Evolutionary conservation across 2,888 invertebrate species (phyloP), one percentile per base, ranked within the genome.

Genomic region (Coelopa pilipes): DNA sequence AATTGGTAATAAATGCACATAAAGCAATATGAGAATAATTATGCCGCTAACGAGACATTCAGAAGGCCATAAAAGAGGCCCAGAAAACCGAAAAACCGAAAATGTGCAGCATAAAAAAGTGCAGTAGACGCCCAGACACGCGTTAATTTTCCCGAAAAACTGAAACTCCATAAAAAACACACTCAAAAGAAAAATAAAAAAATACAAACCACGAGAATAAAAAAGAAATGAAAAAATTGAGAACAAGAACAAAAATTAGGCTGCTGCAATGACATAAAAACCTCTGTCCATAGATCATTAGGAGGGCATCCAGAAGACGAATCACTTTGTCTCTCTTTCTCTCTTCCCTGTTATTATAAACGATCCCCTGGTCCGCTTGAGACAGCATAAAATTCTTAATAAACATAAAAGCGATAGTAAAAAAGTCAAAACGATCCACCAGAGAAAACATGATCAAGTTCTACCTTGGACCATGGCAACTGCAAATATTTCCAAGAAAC

Each of bases 11-110:
- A 69, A 69, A 69, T 46, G 57, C 69, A 57, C 46, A 57, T n/a
- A 55, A 67, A 67, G 34, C 55, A 17, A 49, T 12, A 46, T 68
- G 17, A 47, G 24, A 49, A 75, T 70, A 76, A 76, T 76, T 74
- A 74, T 68, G 55, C 53, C 68, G 63, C 71, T 72, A 72, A 74
- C 73, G 74, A 74, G 74, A 69, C 72, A 74, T 72, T 68, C 57
- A 71, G 55, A 73, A 74, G 65, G 72, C 59, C 75, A 47, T 71
- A 63, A 75, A 74, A 73, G n/a, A n/a, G 17, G 47, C 46, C n/a
- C 17, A 19, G 24, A 19, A 55, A n/a, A n/a, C n/a, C n/a, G n/a
- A n/a, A 34, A 34, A 34, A 34, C 34, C 34, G 7, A 34, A 69
- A 45, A 62, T 34, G 34, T 34, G 62, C 34, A 62, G 57, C 17